phyloP scores from a whole-genome alignment of 2,888 invertebrate genomes.

The Synanthedon tipuliformis region DNA sequence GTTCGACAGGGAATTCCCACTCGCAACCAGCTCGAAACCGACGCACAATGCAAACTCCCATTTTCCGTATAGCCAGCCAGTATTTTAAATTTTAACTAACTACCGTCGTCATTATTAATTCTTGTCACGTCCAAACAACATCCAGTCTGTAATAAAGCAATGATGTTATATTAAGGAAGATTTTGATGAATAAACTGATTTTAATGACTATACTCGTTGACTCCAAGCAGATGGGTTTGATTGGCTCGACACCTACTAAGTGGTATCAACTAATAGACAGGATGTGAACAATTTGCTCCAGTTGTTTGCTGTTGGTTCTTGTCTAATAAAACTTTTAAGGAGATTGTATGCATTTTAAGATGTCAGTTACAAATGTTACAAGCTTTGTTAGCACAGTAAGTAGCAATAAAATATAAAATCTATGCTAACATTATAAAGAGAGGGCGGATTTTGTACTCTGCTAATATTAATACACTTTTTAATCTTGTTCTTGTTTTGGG shows the following conservation, averaged over 20 bases:
- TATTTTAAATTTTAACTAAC: not conserved
- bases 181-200: slow-evolving; percentile 23
- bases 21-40: slow-evolving; percentile 28
- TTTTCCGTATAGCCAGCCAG: not conserved
- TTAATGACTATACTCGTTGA: slow-evolving; percentile 40
- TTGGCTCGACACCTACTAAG: slow-evolving; percentile 56
- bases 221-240: slow-evolving; percentile 50
- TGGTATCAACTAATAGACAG: slow-evolving; percentile 46
- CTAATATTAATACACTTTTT: not conserved
- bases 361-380: too few relatives aligned
- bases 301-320: slow-evolving; percentile 23
- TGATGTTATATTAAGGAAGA: too few relatives aligned
- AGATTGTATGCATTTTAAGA: not conserved
- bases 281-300: slow-evolving; percentile 62
- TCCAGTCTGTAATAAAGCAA: too few relatives aligned
- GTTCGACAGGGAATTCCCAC: slow-evolving; percentile 41
- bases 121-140: too few relatives aligned
- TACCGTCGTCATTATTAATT: too few relatives aligned
- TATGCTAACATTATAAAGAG: too few relatives aligned
- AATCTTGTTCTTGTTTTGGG: not conserved
- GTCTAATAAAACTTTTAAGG: slow-evolving; percentile 4
- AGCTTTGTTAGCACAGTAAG: too few relatives aligned
- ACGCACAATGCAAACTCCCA: slow-evolving; percentile 1
- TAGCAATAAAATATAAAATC: too few relatives aligned
- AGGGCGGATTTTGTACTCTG: not conserved